Evolutionary conservation across 2,797 vertebrate genomes (phyloP).

Genomic region (Danio albolineatus): DNA sequence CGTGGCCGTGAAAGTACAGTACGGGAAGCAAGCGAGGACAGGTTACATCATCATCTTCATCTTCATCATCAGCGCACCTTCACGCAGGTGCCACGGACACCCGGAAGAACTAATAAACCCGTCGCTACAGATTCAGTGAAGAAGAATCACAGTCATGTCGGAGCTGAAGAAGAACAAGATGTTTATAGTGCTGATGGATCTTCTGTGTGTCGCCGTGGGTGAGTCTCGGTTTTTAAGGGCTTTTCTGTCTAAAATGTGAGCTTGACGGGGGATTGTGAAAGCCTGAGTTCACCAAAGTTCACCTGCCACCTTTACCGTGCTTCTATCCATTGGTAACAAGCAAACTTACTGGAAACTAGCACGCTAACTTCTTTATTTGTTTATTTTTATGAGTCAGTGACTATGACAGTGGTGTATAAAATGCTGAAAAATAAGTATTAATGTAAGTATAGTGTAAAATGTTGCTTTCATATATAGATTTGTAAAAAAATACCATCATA

Average conservation of each 20-base stretch:
- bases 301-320: conserved; percentile 7
- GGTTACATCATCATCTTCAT: conserved; percentile 37
- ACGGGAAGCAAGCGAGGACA: not conserved
- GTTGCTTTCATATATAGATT: too few relatives aligned
- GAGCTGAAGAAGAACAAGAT: conserved; percentile 81
- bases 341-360: not conserved
- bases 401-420: not conserved
- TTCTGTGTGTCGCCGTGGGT: conserved; percentile 89
- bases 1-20: not conserved
- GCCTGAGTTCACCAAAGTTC: not conserved
- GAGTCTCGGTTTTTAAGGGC: conserved; percentile 70
- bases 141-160: conserved; percentile 67
- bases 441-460: not conserved
- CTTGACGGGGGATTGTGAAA: conserved; percentile 3
- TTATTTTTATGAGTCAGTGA: not conserved
- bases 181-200: conserved; percentile 84
- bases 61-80: conserved; percentile 66
- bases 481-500: too few relatives aligned
- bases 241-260: not conserved
- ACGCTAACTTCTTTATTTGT: not conserved
- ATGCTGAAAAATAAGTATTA: not conserved
- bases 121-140: not conserved
- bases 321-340: not conserved
- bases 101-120: conserved; percentile 74
- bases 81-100: conserved; percentile 70